Base-by-base conservation (phyloP, 2,888 invertebrate genomes). In the Tridacna gigas region DNA sequence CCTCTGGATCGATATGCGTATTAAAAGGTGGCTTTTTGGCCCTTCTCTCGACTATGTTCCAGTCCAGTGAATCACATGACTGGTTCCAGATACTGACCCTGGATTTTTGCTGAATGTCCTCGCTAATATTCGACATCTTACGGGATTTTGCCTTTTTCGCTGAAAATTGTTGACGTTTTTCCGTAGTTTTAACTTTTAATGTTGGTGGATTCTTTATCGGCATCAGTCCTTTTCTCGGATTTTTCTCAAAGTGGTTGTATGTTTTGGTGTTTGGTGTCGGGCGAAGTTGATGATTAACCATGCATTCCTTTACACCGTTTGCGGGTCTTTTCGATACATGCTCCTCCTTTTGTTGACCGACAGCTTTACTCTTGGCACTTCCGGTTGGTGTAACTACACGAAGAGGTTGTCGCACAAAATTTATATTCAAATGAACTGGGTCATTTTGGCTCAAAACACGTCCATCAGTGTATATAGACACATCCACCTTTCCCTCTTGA, bases 21-120 rank as follows among this genome's bases (percentile, higher is more conserved):
- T 89, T 88, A 47, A 90, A 89, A 13, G 86, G 83, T 12, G 90
- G 89, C 69, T 80, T 84, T 61, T 83, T 83, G 0, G 90, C 89
- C 25, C 89, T 67, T 28, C 86, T 84, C 20, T 86, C 74, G 20
- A 90, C 77, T 25, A 90, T 78, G 66, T 90, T 83, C 47, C 85
- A 83, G 74, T 90, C 86, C 37, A 37, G 7, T 4, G 37, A 37
- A 37, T 37, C 37, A 37, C 37, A 37, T 37, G 37, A 37, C 37
- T 37, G 37, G 3, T 37, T 37, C 37, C 37, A 37, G 37, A 37
- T 37, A 7, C 7, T 37, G 7, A 37, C 37, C 37, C 7, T 37
- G 37, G 7, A 2, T 37, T 37, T 37, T 37, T 37, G 37, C 37
- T 37, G 2, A 37, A 37, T 37, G 37, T 37, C 7, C 37, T 37